A percentile compares a stretch with the other conserved stretches of the same genome.
phyloP scores from a whole-genome alignment of 2,888 invertebrate species.

The Acronicta leporina region DNA sequence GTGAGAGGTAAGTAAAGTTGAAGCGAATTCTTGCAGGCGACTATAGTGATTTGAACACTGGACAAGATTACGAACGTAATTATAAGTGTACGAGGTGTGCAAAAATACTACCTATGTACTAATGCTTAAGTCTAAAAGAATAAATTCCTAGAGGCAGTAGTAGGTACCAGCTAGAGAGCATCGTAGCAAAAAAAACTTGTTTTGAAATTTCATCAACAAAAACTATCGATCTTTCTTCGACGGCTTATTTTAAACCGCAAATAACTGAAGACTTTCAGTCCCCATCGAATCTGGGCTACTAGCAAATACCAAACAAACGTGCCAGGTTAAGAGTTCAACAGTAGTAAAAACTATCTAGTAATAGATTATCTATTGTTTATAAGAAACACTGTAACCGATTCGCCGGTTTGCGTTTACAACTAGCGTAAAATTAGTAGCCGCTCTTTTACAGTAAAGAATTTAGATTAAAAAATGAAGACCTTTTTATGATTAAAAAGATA shows the following conservation, averaged over 20 bases:
- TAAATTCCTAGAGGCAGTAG: no score
- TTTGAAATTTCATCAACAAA: background rate
- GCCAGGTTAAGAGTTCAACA: conserved; percentile 40
- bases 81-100: no score
- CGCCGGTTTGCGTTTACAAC: background rate
- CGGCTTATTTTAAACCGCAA: conserved; percentile 26
- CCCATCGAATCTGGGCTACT: conserved; percentile 1
- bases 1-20: no score
- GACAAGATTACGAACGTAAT: no score
- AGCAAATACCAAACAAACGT: conserved; percentile 10
- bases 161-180: no score
- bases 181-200: background rate
- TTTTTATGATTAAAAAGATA: no score
- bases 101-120: no score
- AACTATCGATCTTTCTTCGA: conserved; percentile 2
- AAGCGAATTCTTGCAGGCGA: no score
- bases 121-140: no score
- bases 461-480: background rate
- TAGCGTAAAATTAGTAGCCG: background rate
- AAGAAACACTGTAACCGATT: background rate
- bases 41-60: no score
- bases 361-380: conserved; percentile 23
- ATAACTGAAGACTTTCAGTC: background rate
- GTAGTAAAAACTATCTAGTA: conserved; percentile 24
- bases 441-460: background rate